Evolutionary conservation across 2,888 invertebrate species (phyloP), one percentile per base, ranked within the genome.

Genomic region (Apodemia zela): DNA sequence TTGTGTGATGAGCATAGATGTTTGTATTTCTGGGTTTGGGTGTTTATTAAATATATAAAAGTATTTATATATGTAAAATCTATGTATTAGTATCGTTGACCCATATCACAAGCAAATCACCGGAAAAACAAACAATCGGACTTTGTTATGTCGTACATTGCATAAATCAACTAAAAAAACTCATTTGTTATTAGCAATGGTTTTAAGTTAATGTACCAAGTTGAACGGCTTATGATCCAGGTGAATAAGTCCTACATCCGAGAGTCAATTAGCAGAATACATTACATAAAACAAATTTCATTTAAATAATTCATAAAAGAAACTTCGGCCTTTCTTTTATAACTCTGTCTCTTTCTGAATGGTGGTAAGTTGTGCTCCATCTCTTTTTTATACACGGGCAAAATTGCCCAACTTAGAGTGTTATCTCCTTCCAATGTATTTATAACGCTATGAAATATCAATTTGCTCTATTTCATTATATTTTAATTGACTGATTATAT

Each of bases 401-500:
- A 72, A 75, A 83, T 81, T 82, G 78, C 79, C 78, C 71, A 83
- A 84, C 76, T 83, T 81, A 77, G 75, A 74, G 72, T 80, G 78
- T 80, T 85, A 83, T 84, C 81, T 83, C 79, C 73, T 80, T 82
- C 82, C 73, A 77, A 75, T 82, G 72, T 75, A 77, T 78, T 75
- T 75, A 72, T 73, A 73, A 69, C 73, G 72, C 73, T 68, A 64
- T 71, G 15, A 65, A 61, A 63, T 5, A 25, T 66, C 65, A 72
- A 64, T 70, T 64, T 73, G 74, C 77, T 84, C 75, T 74, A 73
- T 49, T 61, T 47, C 3, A 38, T 3, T 13, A 38, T 3, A 1
- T 38, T 11, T 38, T 38, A 38, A 38, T 11, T 13, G 13, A 3
- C 3, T 38, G 13, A 38, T 38, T 13, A 33, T 8, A 33, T 33